Evolutionary conservation across 1,140 invertebrate genomes (phyloP).

Genomic region (Homarus americanus): DNA sequence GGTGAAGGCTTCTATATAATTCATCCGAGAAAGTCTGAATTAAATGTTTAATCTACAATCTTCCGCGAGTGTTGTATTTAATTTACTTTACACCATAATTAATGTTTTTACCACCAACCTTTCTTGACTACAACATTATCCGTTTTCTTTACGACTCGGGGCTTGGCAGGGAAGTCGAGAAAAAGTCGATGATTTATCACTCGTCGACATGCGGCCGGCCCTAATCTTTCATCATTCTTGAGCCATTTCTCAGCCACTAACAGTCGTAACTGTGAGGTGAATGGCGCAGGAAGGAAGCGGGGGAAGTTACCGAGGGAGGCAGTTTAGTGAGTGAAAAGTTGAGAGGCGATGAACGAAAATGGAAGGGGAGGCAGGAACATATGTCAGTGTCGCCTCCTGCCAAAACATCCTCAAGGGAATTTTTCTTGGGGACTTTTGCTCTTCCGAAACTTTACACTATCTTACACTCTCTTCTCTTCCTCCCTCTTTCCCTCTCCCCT

Average conservation of each 20-base stretch:
- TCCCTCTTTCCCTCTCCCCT: background rate
- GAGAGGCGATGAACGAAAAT: conserved; percentile 63
- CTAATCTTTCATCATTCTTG: conserved; percentile 64
- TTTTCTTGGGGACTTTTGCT: conserved; percentile 34
- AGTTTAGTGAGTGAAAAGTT: conserved; percentile 65
- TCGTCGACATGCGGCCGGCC: conserved; percentile 53
- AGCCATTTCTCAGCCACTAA: conserved; percentile 62
- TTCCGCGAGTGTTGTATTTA: conserved; percentile 40
- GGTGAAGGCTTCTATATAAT: background rate
- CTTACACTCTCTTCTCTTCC: background rate
- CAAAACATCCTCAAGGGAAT: conserved; percentile 42
- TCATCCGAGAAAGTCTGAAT: background rate
- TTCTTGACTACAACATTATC: conserved; percentile 53
- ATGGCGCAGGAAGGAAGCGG: conserved; percentile 50
- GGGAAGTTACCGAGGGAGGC: background rate
- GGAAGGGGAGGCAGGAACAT: conserved; percentile 48
- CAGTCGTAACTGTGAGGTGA: conserved; percentile 61
- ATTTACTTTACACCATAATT: conserved; percentile 66
- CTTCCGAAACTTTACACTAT: background rate
- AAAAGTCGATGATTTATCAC: conserved; percentile 57
- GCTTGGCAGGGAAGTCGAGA: conserved; percentile 49
- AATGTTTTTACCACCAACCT: conserved; percentile 51
- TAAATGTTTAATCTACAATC: conserved; percentile 4
- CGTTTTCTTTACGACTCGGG: conserved; percentile 57
- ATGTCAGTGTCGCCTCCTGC: conserved; percentile 59